Evolutionary conservation across 2,113 vertebrate species (phyloP), one percentile per base, ranked within the genome.

Genomic region (Pampusana beccarii): DNA sequence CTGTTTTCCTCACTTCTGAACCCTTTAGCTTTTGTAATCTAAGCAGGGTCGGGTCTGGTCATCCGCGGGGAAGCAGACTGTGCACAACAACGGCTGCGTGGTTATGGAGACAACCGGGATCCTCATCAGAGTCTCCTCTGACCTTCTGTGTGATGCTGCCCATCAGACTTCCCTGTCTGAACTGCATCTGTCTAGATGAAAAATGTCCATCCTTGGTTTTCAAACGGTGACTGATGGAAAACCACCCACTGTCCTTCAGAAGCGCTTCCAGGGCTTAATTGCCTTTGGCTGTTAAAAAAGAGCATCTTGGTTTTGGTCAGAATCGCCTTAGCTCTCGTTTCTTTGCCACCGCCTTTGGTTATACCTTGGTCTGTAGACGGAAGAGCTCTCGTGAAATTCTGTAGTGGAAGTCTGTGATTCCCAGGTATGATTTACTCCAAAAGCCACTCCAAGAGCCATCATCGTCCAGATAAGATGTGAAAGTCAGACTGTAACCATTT

Each of bases 31-130:
- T 95, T 40, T 93, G 96, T 95, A 94, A 95, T 96, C 93, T 69
- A 95, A 75, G 93, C 95, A 94, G 86, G 96, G 94, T 96, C 96
- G 96, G 95, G 70, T 92, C 94, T 96, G 95, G 93, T 96, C 94
- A 95, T 77, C 80, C 36, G 77, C 94, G 89, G 94, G 96, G 95
- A 96, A 95, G 51, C 88, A 80, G 94, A 42, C 94, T 84, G 77
- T 75, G 96, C 96, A 92, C 93, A 93, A 74, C 86, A 84, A 88
- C 0, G 75, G 56, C 74, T 67, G 89, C 83, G 80, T 74, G 34
- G 80, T 9, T 57, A 10, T 34, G 86, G 86, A 79, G 86, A 19
- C 92, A 71, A 75, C 62, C 85, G 51, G 94, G 74, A 83, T 19
- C 75, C 75, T 80, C 95, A 51, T 58, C 90, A 24, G 66, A 7